Percentiles rank a stretch among this genome's conserved stretches.
phyloP scores from a whole-genome alignment of 2,113 vertebrate genomes.

The Shinisaurus crocodilurus region DNA sequence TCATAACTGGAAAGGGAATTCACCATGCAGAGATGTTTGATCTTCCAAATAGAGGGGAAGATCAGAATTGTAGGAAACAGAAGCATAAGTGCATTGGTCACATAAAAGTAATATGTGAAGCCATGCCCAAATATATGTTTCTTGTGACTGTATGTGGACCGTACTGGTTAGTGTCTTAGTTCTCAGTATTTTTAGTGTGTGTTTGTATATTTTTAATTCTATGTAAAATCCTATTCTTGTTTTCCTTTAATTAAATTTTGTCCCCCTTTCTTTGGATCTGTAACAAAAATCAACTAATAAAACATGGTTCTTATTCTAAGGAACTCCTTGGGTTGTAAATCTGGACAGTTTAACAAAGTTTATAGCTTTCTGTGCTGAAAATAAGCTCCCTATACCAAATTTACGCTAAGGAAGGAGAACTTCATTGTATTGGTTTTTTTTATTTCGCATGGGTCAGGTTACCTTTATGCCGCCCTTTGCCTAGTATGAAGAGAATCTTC shows the following conservation, averaged over 20 bases:
- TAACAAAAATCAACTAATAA: conserved; percentile 39
- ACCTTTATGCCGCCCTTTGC: conserved; percentile 15
- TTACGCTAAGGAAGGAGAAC: neutral
- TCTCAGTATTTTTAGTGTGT: neutral
- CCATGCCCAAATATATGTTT: neutral
- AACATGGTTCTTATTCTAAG: conserved; percentile 10
- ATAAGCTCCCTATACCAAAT: neutral
- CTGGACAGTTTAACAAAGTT: neutral
- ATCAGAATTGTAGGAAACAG: neutral
- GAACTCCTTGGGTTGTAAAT: conserved; percentile 17
- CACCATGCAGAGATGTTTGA: neutral
- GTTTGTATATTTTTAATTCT: neutral
- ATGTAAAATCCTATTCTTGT: conserved; percentile 1
- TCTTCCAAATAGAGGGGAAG: neutral
- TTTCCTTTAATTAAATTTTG: neutral
- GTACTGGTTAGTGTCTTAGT: neutral
- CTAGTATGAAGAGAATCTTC: neutral
- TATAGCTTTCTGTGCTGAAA: conserved; percentile 31
- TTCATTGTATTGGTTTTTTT: neutral
- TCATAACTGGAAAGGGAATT: neutral
- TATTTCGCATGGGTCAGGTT: neutral
- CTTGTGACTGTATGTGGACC: neutral
- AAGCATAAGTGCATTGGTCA: neutral
- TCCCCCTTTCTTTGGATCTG: neutral
- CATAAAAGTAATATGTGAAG: neutral